These are phyloP conservation scores for Butastur rufipennis DNA, from an alignment of 2,113 vertebrate species.

Conservation along the genomic window DNA sequence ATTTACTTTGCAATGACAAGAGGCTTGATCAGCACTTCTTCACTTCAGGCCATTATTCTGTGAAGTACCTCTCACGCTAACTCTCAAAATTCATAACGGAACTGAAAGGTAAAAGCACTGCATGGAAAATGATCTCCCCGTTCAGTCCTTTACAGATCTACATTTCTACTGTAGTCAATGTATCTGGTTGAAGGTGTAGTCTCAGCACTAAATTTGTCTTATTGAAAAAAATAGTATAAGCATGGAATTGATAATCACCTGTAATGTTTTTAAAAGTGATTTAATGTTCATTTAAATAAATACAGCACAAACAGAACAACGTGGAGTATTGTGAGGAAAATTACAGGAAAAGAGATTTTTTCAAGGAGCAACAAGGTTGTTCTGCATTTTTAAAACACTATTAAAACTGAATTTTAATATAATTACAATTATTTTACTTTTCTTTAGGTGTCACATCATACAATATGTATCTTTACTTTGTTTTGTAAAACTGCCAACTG, in stretches of 20 bases:
- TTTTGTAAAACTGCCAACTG: not conserved
- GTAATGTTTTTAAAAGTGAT: not conserved
- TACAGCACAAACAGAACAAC: not conserved
- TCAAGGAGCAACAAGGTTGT: not conserved
- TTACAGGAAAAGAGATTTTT: not conserved
- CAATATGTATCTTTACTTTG: not conserved
- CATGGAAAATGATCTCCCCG: not conserved
- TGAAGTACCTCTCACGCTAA: not conserved
- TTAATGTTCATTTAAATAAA: not conserved
- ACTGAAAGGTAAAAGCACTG: not conserved
- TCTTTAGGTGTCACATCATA: not conserved
- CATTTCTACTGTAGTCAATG: not conserved
- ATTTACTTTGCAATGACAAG: not conserved
- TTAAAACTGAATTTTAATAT: not conserved
- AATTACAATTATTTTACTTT: not conserved
- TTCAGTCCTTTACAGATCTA: not conserved
- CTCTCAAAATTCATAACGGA: not conserved
- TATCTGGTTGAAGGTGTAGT: not conserved
- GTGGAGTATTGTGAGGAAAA: not conserved
- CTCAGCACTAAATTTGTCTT: not conserved
- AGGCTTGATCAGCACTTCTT: not conserved
- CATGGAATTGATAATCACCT: not conserved
- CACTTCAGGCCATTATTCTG: not conserved
- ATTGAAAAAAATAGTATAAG: not conserved
- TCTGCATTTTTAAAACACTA: not conserved